phyloP scores from a whole-genome alignment of 2,888 invertebrate genomes.

The Parelbella ahira region DNA sequence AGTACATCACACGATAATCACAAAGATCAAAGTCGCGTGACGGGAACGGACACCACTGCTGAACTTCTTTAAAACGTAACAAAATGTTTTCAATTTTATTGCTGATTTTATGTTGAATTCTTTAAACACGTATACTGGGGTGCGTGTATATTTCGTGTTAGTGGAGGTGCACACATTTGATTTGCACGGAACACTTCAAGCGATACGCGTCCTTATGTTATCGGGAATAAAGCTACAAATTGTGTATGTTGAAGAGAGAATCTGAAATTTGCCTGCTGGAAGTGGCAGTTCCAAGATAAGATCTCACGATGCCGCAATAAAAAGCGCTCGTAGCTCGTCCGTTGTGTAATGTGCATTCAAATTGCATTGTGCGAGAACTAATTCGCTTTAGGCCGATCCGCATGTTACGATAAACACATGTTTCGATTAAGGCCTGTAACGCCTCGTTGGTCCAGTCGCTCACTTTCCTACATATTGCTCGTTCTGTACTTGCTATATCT shows the following conservation, averaged over 20 bases:
- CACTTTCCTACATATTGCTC: conserved; percentile 7
- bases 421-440: conserved; percentile 58
- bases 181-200: conserved; percentile 45
- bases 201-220: conserved; percentile 48
- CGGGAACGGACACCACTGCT: conserved; percentile 43
- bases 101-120: conserved; percentile 79
- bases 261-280: conserved; percentile 79
- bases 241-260: conserved; percentile 45
- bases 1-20: conserved; percentile 42
- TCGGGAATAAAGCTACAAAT: conserved; percentile 57
- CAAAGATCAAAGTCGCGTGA: conserved; percentile 59
- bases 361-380: conserved; percentile 81
- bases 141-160: conserved; percentile 56
- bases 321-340: conserved; percentile 78
- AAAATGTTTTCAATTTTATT: conserved; percentile 81
- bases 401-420: conserved; percentile 79
- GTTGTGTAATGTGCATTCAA: conserved; percentile 81
- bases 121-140: conserved; percentile 66
- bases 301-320: conserved; percentile 81
- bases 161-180: conserved; percentile 57
- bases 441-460: conserved; percentile 29
- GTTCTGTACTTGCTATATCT: too few relatives aligned
- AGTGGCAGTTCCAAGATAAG: conserved; percentile 80
- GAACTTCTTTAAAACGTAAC: conserved; percentile 79
- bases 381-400: conserved; percentile 79